Conservation (phyloP, 2,797 vertebrate genomes). For the Ptychadena robeensis region DNA sequence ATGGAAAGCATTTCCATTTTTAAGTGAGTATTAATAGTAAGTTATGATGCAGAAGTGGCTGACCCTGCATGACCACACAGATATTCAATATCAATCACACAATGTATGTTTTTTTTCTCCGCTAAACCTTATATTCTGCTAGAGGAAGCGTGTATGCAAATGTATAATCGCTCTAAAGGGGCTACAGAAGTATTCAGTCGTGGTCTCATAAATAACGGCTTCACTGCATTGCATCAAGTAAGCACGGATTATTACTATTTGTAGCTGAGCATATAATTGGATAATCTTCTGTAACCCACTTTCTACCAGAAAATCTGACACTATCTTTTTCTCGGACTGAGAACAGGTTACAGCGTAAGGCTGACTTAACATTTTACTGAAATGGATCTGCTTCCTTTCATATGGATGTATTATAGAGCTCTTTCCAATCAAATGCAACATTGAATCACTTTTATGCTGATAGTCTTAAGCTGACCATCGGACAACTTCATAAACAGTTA, state of each 20-base stretch:
- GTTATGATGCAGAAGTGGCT: slow-evolving; percentile 63
- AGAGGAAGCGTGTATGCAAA: slow-evolving; percentile 54
- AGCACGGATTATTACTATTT: slow-evolving; percentile 28
- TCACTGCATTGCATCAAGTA: slow-evolving; percentile 3
- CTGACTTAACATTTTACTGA: neutral
- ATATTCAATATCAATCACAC: slow-evolving; percentile 65
- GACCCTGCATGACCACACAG: slow-evolving; percentile 61
- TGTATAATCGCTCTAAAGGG: slow-evolving; percentile 27
- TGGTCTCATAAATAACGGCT: slow-evolving; percentile 32
- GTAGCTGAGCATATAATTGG: slow-evolving; percentile 30
- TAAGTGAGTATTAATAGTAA: slow-evolving; percentile 65
- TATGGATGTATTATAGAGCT: neutral
- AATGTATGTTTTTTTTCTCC: slow-evolving; percentile 58
- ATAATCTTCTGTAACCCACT: slow-evolving; percentile 30
- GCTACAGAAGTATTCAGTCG: neutral
- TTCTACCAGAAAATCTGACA: neutral
- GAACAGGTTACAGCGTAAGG: neutral
- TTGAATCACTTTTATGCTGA: neutral
- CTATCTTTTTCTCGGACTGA: slow-evolving; percentile 1
- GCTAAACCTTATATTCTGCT: slow-evolving; percentile 47
- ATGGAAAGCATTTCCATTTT: slow-evolving; percentile 56
- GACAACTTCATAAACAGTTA: too few relatives aligned
- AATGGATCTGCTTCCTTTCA: neutral
- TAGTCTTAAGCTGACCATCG: too few relatives aligned
- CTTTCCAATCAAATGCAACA: neutral